Evolutionary conservation across 2,113 vertebrate genomes (phyloP), one percentile per base, ranked within the genome.

Genomic region (Gallinago jamesoni): DNA sequence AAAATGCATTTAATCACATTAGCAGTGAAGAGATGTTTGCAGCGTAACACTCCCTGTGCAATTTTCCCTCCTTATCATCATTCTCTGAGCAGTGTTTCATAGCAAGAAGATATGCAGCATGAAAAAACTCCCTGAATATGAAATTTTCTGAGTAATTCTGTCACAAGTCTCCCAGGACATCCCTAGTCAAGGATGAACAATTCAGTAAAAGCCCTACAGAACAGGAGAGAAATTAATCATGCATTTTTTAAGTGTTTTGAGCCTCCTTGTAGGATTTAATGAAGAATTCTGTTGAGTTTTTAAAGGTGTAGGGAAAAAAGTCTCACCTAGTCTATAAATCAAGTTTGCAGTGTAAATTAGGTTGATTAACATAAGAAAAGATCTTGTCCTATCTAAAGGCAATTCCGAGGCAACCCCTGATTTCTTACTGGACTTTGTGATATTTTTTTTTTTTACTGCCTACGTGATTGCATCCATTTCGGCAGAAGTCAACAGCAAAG

Each of bases 201-300:
- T 93, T 74, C 90, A 68, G 88, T 67, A 52, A 95, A 89, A 93
- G 92, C 93, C 96, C 94, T 89, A 57, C 86, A 96, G 90, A 95
- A 89, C 80, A 74, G 92, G 33, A 78, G 66, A 90, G 92, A 94
- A 94, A 96, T 90, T 96, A 94, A 95, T 93, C 90, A 96, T 88
- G 90, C 92, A 95, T 95, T 95, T 96, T 96, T 88, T 72, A 81
- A 96, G 88, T 89, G 94, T 78, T 94, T 94, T 90, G 43, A 96
- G 89, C 43, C 88, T 90, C 53, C 85, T 86, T 20, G 74, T 56
- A 95, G 90, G 90, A 68, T 95, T 96, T 95, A 89, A 96, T 81
- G 74, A 94, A 87, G 90, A 93, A 95, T 86, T 92, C 92, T 86
- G 88, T 30, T 12, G 73, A 90, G 76, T 43, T 94, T 93, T 92